phyloP scores from a whole-genome alignment of 1,140 invertebrate genomes.

The Mercenaria mercenaria region DNA sequence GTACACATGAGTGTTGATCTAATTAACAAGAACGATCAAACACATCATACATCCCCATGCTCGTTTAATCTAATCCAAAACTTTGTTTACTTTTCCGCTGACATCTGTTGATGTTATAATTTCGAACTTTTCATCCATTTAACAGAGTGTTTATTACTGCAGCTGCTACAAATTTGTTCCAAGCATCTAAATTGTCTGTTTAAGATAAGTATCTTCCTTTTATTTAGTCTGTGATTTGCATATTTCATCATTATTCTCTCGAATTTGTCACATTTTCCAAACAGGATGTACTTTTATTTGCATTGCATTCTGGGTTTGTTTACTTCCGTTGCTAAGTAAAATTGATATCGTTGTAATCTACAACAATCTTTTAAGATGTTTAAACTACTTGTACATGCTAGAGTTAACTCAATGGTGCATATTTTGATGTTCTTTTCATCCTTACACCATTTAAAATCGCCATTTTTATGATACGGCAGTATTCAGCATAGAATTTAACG shows the following conservation, averaged over 20 bases:
- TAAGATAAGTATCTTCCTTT: neutral
- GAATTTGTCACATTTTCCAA: neutral
- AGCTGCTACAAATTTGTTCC: too few species aligned
- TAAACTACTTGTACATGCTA: neutral
- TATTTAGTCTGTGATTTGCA: too few species aligned
- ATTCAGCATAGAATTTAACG: neutral
- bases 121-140: too few species aligned
- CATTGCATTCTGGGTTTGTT: neutral
- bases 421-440: neutral
- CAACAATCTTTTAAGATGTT: neutral
- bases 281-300: neutral
- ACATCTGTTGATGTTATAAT: too few species aligned
- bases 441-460: neutral
- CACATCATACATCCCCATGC: too few species aligned
- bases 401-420: neutral
- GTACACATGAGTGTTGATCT: too few species aligned
- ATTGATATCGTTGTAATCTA: neutral
- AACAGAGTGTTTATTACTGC: neutral
- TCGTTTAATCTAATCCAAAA: too few species aligned
- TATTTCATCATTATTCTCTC: neutral
- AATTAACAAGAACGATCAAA: too few species aligned
- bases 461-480: neutral
- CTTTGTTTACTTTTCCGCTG: too few species aligned
- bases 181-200: neutral
- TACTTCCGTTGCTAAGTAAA: neutral